Percentiles rank a stretch among this genome's conserved stretches.
Evolutionary conservation across 1,140 invertebrate species (phyloP).

Genomic region (Euwallacea fornicatus): DNA sequence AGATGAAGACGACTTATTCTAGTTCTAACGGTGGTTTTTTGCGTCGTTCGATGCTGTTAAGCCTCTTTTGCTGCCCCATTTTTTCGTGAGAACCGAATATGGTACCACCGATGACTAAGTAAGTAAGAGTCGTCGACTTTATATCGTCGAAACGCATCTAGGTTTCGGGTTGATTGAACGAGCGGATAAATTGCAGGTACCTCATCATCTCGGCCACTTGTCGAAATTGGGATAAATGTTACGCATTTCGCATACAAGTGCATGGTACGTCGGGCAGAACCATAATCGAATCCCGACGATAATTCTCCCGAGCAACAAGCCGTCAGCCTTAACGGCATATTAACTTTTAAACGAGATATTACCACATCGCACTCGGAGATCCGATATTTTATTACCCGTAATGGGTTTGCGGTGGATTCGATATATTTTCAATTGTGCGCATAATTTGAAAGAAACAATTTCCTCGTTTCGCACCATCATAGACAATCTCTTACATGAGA

Average conservation of each 20-base stretch:
- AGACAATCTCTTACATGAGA: no score
- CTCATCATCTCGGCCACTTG: not conserved
- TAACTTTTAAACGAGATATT: conserved; percentile 27
- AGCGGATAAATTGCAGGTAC: not conserved
- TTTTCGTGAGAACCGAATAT: not conserved
- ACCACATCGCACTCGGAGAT: conserved; percentile 22
- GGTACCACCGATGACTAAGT: no score
- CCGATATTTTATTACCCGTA: conserved; percentile 13
- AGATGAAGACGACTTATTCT: not conserved
- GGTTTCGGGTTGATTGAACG: not conserved
- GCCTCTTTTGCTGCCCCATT: not conserved
- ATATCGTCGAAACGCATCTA: conserved; percentile 1
- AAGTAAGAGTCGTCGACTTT: not conserved
- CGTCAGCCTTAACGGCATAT: conserved; percentile 19
- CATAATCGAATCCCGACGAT: no score
- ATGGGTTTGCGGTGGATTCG: conserved; percentile 22
- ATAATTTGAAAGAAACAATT: conserved; percentile 24
- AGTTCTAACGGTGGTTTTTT: conserved; percentile 5
- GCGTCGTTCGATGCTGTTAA: not conserved
- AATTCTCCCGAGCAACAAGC: no score
- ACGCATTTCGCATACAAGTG: not conserved
- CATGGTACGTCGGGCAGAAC: no score
- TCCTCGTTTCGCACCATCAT: conserved; percentile 11
- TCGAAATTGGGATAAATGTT: conserved; percentile 1
- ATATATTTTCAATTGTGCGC: conserved; percentile 27